These are phyloP conservation scores for Hippocampus abdominalis DNA, from an alignment of 2,113 vertebrate species.

Conservation along the genomic window DNA sequence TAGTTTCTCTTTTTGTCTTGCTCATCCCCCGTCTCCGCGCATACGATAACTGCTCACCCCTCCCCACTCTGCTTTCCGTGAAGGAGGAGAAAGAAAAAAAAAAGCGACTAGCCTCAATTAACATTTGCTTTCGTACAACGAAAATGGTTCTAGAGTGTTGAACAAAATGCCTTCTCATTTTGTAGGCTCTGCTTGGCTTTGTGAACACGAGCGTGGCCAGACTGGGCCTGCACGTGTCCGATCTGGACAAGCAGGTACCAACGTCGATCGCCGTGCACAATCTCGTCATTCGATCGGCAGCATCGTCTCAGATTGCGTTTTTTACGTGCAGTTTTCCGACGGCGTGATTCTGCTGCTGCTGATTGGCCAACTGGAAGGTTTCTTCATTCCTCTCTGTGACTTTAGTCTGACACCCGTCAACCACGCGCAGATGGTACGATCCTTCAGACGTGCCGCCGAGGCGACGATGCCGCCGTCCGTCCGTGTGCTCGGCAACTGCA, in stretches of 20 bases:
- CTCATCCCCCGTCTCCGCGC: too few species aligned
- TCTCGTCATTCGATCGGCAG: not conserved
- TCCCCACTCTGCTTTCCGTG: too few species aligned
- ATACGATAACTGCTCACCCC: too few species aligned
- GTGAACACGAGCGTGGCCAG: constrained; percentile 79
- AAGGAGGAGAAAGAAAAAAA: too few species aligned
- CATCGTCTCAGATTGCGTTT: not conserved
- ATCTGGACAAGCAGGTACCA: constrained; percentile 81
- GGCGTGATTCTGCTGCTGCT: constrained; percentile 88
- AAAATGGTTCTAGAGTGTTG: not conserved
- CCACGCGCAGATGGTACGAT: constrained; percentile 78
- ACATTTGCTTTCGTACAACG: too few species aligned
- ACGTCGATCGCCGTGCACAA: not conserved
- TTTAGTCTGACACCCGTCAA: constrained; percentile 81
- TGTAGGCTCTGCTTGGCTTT: constrained; percentile 83
- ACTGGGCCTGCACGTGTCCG: constrained; percentile 80
- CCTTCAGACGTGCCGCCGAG: too few species aligned
- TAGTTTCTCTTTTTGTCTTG: too few species aligned
- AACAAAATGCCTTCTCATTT: constrained; percentile 4
- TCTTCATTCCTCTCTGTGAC: constrained; percentile 82
- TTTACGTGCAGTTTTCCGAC: constrained; percentile 82
- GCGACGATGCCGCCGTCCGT: too few species aligned
- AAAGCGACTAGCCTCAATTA: too few species aligned
- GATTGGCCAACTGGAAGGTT: constrained; percentile 88
- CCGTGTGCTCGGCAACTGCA: too few species aligned